Percentiles rank a stretch among this genome's conserved stretches.
phyloP scores from a whole-genome alignment of 2,113 vertebrate species.

The Sardina pilchardus region DNA sequence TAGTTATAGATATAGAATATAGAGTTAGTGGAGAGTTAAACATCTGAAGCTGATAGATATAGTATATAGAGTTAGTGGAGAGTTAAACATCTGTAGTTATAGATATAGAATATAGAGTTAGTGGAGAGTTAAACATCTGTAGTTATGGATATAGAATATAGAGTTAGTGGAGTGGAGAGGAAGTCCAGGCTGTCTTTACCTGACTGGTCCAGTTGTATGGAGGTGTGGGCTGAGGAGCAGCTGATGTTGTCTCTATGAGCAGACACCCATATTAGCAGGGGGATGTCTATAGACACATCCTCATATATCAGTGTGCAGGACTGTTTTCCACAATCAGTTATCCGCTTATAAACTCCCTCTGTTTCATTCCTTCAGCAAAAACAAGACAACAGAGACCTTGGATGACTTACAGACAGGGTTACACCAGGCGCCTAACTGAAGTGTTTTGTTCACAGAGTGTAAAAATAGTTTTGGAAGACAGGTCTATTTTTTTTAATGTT shows the following conservation, averaged over 20 bases:
- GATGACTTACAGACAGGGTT: not conserved
- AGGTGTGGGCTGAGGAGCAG: slow-evolving; percentile 50
- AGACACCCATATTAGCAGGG: slow-evolving; percentile 52
- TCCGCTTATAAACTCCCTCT: not conserved
- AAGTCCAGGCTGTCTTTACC: slow-evolving; percentile 51
- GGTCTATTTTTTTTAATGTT: no score
- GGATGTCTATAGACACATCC: rapidly evolving
- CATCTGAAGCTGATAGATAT: no score
- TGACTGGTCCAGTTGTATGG: slow-evolving; percentile 38
- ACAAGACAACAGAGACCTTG: not conserved
- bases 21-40: no score
- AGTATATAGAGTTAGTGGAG: no score
- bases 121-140: no score
- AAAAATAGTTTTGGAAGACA: no score
- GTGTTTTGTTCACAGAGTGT: no score
- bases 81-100: no score
- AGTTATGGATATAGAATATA: no score
- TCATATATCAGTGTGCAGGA: slow-evolving; percentile 1
- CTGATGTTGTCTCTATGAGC: slow-evolving; percentile 35
- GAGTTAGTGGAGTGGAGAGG: no score
- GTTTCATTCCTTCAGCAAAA: not conserved
- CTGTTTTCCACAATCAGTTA: not conserved
- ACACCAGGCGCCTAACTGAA: not conserved
- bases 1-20: no score
- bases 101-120: no score